phyloP scores from a whole-genome alignment of 2,888 invertebrate genomes.

The Apodemia zela region DNA sequence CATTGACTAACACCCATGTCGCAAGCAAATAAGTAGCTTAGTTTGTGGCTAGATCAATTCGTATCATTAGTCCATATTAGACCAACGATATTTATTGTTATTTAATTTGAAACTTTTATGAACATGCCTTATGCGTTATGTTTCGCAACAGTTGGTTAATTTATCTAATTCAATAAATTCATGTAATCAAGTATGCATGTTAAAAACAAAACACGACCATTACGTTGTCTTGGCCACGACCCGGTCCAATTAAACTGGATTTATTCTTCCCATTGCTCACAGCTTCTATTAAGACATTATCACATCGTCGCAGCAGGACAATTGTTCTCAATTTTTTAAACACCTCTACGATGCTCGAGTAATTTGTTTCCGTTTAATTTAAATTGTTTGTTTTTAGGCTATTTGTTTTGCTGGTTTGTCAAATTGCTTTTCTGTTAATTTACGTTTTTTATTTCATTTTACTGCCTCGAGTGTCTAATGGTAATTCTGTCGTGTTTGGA shows the following conservation, averaged over 20 bases:
- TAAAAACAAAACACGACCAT: slow-evolving; percentile 65
- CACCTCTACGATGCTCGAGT: slow-evolving; percentile 67
- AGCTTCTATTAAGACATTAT: slow-evolving; percentile 67
- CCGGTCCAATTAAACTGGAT: slow-evolving; percentile 73
- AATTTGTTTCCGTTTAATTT: slow-evolving; percentile 60
- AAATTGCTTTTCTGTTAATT: neutral
- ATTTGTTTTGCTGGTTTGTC: neutral
- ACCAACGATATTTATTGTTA: no score
- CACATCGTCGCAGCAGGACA: slow-evolving; percentile 68
- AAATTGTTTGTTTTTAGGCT: slow-evolving; percentile 59
- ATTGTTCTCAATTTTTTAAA: slow-evolving; percentile 76
- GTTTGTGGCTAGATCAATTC: no score
- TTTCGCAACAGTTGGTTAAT: neutral
- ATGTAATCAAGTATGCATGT: slow-evolving; percentile 54
- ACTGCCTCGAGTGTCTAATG: no score
- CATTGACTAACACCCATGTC: no score
- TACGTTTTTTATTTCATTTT: no score
- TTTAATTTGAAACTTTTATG: no score
- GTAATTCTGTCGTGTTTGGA: no score
- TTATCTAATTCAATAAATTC: slow-evolving; percentile 44
- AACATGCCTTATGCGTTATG: no score
- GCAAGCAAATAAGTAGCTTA: no score
- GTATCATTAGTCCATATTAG: no score
- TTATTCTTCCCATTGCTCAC: slow-evolving; percentile 64
- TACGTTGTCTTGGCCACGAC: slow-evolving; percentile 67